phyloP scores from a whole-genome alignment of 2,888 invertebrate species.

The Drosophila formosana region DNA sequence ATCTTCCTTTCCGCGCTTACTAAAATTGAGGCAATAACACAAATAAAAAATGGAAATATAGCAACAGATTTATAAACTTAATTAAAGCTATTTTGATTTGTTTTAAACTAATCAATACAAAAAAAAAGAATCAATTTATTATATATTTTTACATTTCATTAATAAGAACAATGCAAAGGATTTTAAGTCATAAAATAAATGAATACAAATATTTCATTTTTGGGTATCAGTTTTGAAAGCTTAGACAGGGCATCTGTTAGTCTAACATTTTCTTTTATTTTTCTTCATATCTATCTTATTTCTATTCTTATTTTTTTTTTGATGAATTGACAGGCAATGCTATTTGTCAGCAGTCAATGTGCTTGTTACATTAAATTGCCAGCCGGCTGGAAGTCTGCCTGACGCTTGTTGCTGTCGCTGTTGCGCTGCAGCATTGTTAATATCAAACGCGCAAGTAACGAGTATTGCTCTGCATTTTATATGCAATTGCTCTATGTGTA shows the following conservation, averaged over 20 bases:
- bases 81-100: too few relatives aligned
- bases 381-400: conserved; percentile 42
- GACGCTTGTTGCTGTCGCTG: conserved; percentile 31
- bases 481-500: conserved; percentile 65
- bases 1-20: too few relatives aligned
- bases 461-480: conserved; percentile 74
- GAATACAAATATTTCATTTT: too few relatives aligned
- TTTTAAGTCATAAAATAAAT: too few relatives aligned
- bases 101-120: too few relatives aligned
- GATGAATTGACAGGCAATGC: conserved; percentile 85
- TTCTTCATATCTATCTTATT: conserved; percentile 29
- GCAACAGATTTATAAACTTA: too few relatives aligned
- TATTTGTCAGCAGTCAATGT: conserved; percentile 85
- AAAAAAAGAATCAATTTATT: too few relatives aligned
- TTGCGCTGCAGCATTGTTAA: conserved; percentile 67
- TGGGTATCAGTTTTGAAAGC: neutral
- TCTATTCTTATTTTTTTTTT: conserved; percentile 62
- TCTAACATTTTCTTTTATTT: conserved; percentile 28
- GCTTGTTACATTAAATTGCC: conserved; percentile 84
- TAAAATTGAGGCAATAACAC: too few relatives aligned
- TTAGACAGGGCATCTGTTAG: neutral
- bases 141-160: too few relatives aligned
- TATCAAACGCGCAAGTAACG: conserved; percentile 72
- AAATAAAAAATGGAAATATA: too few relatives aligned
- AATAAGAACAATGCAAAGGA: too few relatives aligned